Conservation (phyloP, 1,140 invertebrate species). For the Drosophila guanche region DNA sequence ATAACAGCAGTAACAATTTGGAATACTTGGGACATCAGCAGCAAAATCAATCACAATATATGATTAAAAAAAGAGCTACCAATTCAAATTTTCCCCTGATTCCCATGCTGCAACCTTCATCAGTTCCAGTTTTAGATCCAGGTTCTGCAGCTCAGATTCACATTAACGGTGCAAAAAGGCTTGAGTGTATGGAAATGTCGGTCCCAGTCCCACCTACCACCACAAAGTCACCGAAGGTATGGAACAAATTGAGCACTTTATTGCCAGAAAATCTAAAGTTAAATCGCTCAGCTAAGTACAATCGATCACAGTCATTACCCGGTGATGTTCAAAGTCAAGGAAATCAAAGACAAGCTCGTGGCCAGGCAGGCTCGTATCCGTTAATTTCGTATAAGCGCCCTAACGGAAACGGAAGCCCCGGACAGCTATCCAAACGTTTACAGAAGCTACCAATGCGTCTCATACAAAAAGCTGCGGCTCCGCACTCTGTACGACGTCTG, state of each 20-base stretch:
- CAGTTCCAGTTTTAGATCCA: too few relatives aligned
- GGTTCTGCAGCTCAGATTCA: background rate
- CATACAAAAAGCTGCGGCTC: conserved; percentile 38
- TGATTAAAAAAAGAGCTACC: background rate
- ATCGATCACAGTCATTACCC: conserved; percentile 92
- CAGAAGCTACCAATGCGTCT: conserved; percentile 65
- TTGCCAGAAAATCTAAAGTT: conserved; percentile 90
- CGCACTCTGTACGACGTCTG: conserved; percentile 18
- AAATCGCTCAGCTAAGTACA: conserved; percentile 86
- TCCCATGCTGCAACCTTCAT: background rate
- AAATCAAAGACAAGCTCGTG: conserved; percentile 52
- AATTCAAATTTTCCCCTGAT: too few relatives aligned
- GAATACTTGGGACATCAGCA: conserved; percentile 50
- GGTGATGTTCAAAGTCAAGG: conserved; percentile 85
- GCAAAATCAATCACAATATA: conserved; percentile 4
- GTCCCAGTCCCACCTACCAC: background rate
- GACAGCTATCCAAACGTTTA: conserved; percentile 63
- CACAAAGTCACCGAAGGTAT: conserved; percentile 81
- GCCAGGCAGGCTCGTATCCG: conserved; percentile 63
- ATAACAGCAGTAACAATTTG: conserved; percentile 63
- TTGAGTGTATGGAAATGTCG: too few relatives aligned
- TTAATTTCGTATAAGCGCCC: conserved; percentile 45
- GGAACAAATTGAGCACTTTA: conserved; percentile 86
- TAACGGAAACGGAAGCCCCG: conserved; percentile 20
- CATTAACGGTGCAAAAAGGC: too few relatives aligned